Percentiles rank a stretch among this genome's conserved stretches.
Evolutionary conservation across 2,888 invertebrate species (phyloP).

Genomic region (Harpalus rubripes): DNA sequence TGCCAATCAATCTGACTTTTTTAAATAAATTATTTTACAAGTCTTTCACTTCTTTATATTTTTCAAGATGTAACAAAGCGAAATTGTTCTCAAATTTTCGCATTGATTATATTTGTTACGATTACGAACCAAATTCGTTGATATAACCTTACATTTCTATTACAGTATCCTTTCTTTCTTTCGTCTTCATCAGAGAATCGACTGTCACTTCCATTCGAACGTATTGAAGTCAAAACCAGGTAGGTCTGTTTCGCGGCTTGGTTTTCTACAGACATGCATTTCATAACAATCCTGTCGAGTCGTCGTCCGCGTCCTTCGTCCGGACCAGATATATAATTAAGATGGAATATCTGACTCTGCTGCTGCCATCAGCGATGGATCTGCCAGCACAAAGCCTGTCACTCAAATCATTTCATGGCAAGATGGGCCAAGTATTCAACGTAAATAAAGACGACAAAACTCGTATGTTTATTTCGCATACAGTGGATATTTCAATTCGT

Average conservation of each 20-base stretch:
- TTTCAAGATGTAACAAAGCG: too few species aligned
- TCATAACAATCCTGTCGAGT: neutral
- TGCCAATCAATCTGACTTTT: too few species aligned
- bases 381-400: neutral
- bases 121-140: too few species aligned
- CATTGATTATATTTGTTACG: too few species aligned
- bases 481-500: too few species aligned
- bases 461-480: too few species aligned
- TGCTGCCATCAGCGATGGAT: neutral
- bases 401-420: neutral
- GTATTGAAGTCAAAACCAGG: conserved; percentile 4
- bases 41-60: too few species aligned
- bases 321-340: neutral
- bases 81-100: too few species aligned
- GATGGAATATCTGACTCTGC: conserved; percentile 64
- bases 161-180: neutral
- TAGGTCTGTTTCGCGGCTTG: neutral
- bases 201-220: conserved; percentile 1
- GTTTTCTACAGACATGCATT: neutral
- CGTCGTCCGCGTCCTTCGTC: neutral
- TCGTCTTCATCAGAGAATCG: neutral
- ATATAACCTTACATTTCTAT: too few species aligned
- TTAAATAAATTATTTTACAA: too few species aligned
- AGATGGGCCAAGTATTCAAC: neutral
- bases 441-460: neutral